Evolutionary conservation across 1,140 invertebrate species (phyloP), one percentile per base, ranked within the genome.

Genomic region (Brachionus rubens): DNA sequence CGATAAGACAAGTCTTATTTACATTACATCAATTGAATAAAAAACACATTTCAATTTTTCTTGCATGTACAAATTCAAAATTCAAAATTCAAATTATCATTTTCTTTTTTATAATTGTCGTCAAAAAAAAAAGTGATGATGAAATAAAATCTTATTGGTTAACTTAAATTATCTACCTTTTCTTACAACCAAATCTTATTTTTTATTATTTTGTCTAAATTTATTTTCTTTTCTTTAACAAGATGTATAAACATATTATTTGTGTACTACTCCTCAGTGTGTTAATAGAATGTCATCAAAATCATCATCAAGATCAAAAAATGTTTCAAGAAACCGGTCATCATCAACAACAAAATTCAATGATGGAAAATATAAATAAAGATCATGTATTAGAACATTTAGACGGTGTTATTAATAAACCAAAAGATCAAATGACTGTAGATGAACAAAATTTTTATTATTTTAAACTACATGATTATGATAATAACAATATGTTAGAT

Each of bases 401-500:
- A 28, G 72, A 75, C 16, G 72, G 72, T 46, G 33, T 56, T 47
- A 75, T 75, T 3, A 75, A 54, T 33, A 75, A 75, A 46, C 72
- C 72, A 4, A 75, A 75, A 47, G 75, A 76, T 50, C 54, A 76
- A 28, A 62, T 76, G 54, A 62, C 75, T 21, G n/a, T 36, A 21
- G 75, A 76, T 19, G 75, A 76, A 12, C 75, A 76, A 41, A 76
- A 76, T 62, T 76, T 76, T 19, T 76, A 62, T n/a, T 76, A 76
- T 76, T 76, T 76, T 28, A 76, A 76, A 76, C 46, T 76, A 24
- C 75, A 76, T 67, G 75, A 76, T 19, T 62, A 47, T 21, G 54
- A 76, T 48, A 59, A 76, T 30, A 59, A 76, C 28, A 76, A 76
- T 30, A 46, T 47, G 41, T 36, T 76, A 21, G 75, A 76, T 41